Evolutionary conservation across 2,113 vertebrate species (phyloP), one percentile per base, ranked within the genome.

Genomic region (Epinephelus cyanopodus): DNA sequence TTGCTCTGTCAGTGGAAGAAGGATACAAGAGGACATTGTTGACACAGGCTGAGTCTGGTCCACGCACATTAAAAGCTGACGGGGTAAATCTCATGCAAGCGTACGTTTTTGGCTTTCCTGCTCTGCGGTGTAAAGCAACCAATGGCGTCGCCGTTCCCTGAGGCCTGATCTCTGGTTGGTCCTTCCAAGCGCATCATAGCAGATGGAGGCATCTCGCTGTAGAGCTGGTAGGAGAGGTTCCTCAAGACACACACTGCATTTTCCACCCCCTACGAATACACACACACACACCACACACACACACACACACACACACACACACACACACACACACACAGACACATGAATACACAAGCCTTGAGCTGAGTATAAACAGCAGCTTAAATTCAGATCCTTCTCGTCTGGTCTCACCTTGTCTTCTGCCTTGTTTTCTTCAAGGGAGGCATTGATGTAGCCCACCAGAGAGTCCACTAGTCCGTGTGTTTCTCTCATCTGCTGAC

Each of bases 191-290:
- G 95, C 77, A 92, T 79, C 4, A 95, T 81, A 1, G 93, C 90
- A 0, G 96, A 96, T 0, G 96, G 95, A 0, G 97, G 96, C 89
- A 99, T 96, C 91, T 99, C 98, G 0, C 87, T 82, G 5, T 99
- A 99, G 39, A 99, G 93, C 81, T 98, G 97, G 92, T 97, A 99
- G 74, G 98, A 99, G 90, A 99, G 95, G 95, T 99, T 99, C 81
- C 98, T 95, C 91, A 99, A 88, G 69, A 98, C 95, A 2, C 98
- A 99, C 73, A 97, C 94, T 0, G 96, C 93, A 0, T 99, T 99
- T 93, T 99, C 98, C 82, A 98, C 96, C 0, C 97, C 98, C 98
- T 99, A 77, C 2, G 12, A 70, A 60, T 2, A 77, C 54, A 87
- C 27, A 80, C 53, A 70, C 19, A 66, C n/a, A n/a, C n/a, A 75